Conservation (phyloP, 2,888 invertebrate genomes). For the Microctonus hyperodae region DNA sequence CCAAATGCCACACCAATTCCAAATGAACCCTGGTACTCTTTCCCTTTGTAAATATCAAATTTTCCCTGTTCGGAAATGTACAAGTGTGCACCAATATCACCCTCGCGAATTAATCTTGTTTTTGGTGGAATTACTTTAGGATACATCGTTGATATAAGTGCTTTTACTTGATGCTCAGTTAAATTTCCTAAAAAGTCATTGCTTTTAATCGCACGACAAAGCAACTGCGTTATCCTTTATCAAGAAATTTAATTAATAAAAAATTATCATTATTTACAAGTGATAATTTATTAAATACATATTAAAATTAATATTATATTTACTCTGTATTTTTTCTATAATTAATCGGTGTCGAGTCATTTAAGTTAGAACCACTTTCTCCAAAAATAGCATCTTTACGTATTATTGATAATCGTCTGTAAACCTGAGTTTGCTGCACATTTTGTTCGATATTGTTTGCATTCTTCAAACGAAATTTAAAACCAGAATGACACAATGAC, state of each 20-base stretch:
- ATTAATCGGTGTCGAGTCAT: conserved; percentile 10
- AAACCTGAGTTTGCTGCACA: conserved; percentile 41
- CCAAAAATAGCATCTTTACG: conserved; percentile 48
- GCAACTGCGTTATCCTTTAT: conserved; percentile 68
- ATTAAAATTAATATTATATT: conserved; percentile 3
- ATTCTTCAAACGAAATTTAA: conserved; percentile 22
- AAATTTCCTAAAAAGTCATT: conserved; percentile 83
- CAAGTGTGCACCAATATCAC: conserved; percentile 81
- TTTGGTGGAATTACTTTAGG: conserved; percentile 71
- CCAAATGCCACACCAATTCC: conserved; percentile 85
- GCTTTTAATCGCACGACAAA: conserved; percentile 74
- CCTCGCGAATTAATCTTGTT: conserved; percentile 77
- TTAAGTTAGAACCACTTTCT: conserved; percentile 34
- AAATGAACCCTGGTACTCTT: conserved; percentile 77
- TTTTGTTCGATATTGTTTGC: background rate
- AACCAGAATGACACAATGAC: conserved; percentile 19
- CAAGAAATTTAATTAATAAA: background rate
- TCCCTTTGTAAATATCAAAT: conserved; percentile 83
- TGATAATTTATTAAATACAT: background rate
- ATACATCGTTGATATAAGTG: conserved; percentile 82
- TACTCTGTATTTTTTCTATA: conserved; percentile 43
- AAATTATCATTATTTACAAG: background rate
- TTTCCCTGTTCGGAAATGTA: conserved; percentile 85
- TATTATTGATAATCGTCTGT: conserved; percentile 38
- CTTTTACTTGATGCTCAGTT: conserved; percentile 74